Conservation (phyloP, 2,797 vertebrate genomes). For the Urosaurus nigricauda region DNA sequence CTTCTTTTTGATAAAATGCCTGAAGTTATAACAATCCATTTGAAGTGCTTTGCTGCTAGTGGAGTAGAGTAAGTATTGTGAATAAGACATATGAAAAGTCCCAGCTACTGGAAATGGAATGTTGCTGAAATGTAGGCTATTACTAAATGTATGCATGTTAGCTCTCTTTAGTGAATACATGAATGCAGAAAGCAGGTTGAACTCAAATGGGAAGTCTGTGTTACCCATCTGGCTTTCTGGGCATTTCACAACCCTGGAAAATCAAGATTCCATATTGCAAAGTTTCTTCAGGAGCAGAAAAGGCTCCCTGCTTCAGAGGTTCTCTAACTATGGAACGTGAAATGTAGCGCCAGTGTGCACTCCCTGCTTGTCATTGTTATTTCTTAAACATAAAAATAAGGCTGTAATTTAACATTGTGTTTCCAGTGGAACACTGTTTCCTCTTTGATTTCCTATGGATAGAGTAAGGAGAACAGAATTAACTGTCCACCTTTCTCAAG, state of each 20-base stretch:
- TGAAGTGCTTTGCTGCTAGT: constrained; percentile 98
- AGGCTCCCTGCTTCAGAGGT: background rate
- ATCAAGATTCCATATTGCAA: background rate
- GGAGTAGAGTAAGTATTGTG: constrained; percentile 88
- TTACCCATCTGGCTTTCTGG: background rate
- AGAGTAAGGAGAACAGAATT: no score
- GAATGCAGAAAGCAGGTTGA: background rate
- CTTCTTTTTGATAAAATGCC: constrained; percentile 97
- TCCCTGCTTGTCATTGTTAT: background rate
- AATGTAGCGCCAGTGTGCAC: no score
- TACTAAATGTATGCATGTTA: background rate
- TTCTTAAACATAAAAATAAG: background rate
- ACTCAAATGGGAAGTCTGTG: background rate
- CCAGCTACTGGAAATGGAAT: constrained; percentile 27
- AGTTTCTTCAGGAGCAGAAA: background rate
- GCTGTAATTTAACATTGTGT: background rate
- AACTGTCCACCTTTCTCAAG: background rate
- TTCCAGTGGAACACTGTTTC: background rate
- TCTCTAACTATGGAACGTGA: background rate
- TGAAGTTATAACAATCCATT: constrained; percentile 96
- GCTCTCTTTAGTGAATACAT: background rate
- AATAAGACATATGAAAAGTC: constrained; percentile 40
- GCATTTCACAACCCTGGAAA: background rate
- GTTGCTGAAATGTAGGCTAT: background rate
- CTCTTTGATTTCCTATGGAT: background rate